phyloP scores from a whole-genome alignment of 2,113 vertebrate species.

The Hirundichthys speculiger region DNA sequence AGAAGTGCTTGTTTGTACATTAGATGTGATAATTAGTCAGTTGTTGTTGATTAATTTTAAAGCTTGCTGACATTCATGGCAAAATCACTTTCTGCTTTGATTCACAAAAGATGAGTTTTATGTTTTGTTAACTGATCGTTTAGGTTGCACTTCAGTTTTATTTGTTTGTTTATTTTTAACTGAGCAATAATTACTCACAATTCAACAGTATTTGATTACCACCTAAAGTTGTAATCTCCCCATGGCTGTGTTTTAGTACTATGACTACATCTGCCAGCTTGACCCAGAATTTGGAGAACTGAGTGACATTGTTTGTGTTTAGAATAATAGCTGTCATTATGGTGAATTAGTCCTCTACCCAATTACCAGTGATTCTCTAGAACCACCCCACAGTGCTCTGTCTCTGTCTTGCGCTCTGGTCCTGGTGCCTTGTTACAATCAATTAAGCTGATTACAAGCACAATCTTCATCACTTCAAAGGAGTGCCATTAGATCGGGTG shows the following conservation, averaged over 20 bases:
- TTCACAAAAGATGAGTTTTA: not conserved
- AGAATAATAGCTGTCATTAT: constrained; percentile 79
- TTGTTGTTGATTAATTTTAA: not conserved
- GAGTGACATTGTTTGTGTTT: constrained; percentile 74
- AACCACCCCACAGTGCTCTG: constrained; percentile 54
- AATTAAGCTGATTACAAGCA: constrained; percentile 80
- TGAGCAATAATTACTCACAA: constrained; percentile 33
- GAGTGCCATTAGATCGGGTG: constrained; percentile 61
- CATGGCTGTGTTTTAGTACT: constrained; percentile 50
- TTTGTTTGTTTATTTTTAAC: no score
- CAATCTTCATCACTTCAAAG: constrained; percentile 78
- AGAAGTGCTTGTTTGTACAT: not conserved
- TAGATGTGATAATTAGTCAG: not conserved
- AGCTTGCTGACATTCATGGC: not conserved
- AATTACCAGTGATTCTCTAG: constrained; percentile 70
- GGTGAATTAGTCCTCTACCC: constrained; percentile 72
- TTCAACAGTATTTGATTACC: constrained; percentile 26
- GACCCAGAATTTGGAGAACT: constrained; percentile 55
- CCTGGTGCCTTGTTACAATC: constrained; percentile 79
- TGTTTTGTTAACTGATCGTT: not conserved
- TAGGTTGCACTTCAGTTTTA: no score
- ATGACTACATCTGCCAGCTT: constrained; percentile 50
- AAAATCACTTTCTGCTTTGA: constrained; percentile 6
- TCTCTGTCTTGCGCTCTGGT: constrained; percentile 57
- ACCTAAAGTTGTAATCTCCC: constrained; percentile 58